Percentiles rank a stretch among this genome's conserved stretches.
phyloP scores from a whole-genome alignment of 1,140 invertebrate species.

The Lithobius niger region DNA sequence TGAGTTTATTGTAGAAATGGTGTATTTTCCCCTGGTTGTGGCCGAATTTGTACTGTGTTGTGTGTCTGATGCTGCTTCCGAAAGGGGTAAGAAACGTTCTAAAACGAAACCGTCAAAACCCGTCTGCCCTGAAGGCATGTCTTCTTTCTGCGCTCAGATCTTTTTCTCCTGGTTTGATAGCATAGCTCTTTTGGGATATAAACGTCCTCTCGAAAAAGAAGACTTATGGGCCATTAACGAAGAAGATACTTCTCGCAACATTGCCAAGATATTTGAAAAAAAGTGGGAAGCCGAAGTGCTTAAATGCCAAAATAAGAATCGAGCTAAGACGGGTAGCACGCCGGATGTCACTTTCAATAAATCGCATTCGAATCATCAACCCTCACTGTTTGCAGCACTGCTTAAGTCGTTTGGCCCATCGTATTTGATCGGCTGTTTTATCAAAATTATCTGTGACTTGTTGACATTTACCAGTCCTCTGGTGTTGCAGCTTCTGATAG shows the following conservation, averaged over 20 bases:
- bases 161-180: conserved; percentile 85
- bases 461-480: conserved; percentile 80
- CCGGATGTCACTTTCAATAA: too few relatives aligned
- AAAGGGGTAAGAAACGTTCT: too few relatives aligned
- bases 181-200: conserved; percentile 69
- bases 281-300: conserved; percentile 61
- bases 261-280: conserved; percentile 72
- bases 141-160: conserved; percentile 75
- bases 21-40: conserved; percentile 60
- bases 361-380: too few relatives aligned
- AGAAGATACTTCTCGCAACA: conserved; percentile 59
- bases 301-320: too few relatives aligned
- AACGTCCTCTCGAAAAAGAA: conserved; percentile 56
- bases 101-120: too few relatives aligned
- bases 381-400: conserved; percentile 33
- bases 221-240: conserved; percentile 85
- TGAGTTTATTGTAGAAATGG: conserved; percentile 58
- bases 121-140: conserved; percentile 67
- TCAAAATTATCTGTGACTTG: conserved; percentile 68
- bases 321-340: too few relatives aligned
- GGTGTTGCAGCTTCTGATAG: conserved; percentile 38
- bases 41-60: conserved; percentile 65
- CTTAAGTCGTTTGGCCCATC: conserved; percentile 59
- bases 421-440: conserved; percentile 63
- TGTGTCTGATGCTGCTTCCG: conserved; percentile 56